Evolutionary conservation across 2,113 vertebrate species (phyloP).

Genomic region (Tachuris rubrigastra): DNA sequence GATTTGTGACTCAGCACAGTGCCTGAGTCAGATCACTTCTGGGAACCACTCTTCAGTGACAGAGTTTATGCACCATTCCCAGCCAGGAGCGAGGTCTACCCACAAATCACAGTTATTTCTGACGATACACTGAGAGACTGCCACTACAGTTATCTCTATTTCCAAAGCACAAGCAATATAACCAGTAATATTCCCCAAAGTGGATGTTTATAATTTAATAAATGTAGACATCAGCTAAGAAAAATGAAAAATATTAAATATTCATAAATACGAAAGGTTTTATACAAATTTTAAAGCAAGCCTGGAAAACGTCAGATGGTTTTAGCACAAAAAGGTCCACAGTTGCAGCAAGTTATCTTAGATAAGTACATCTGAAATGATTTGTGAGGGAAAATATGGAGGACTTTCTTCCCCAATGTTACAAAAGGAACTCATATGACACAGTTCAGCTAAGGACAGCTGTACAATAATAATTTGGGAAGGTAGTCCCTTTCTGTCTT

Average conservation of each 20-base stretch:
- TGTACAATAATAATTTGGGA: not conserved
- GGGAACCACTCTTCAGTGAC: not conserved
- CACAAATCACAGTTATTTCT: not conserved
- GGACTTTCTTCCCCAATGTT: not conserved
- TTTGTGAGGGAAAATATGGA: not conserved
- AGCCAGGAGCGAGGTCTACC: not conserved
- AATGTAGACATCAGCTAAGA: not conserved
- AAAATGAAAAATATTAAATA: conserved; percentile 22
- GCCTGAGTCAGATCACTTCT: conserved; percentile 41
- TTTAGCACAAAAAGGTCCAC: not conserved
- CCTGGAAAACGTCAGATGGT: not conserved
- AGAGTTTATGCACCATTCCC: not conserved
- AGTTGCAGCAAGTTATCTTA: not conserved
- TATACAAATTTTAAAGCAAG: not conserved
- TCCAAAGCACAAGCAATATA: not conserved
- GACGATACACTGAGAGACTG: not conserved
- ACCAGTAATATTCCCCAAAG: not conserved
- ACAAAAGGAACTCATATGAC: not conserved
- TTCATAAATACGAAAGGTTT: conserved; percentile 10
- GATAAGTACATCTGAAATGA: not conserved
- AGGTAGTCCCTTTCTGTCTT: not conserved
- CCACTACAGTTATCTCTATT: not conserved
- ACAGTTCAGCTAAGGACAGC: conserved; percentile 24
- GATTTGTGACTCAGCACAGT: conserved; percentile 30
- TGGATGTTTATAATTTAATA: not conserved